phyloP scores from a whole-genome alignment of 2,888 invertebrate species.

The Ornithoptera priamus region DNA sequence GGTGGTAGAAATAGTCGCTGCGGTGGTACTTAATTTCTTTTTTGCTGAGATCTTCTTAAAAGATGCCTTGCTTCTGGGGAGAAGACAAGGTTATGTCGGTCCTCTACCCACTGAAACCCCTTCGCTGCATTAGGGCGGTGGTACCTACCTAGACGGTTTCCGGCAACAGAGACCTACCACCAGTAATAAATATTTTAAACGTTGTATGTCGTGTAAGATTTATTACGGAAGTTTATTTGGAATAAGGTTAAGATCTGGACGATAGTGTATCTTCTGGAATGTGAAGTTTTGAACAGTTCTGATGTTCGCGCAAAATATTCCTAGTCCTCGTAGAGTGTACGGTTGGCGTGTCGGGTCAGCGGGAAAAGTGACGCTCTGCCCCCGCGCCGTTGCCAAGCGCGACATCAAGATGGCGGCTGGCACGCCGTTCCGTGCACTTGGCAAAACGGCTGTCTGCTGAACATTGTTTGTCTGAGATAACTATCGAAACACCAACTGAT shows the following conservation, averaged over 20 bases:
- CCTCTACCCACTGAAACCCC: too few relatives aligned
- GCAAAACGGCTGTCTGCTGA: constrained; percentile 44
- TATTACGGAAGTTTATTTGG: constrained; percentile 24
- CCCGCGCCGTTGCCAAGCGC: constrained; percentile 37
- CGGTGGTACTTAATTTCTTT: too few relatives aligned
- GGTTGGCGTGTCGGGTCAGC: constrained; percentile 42
- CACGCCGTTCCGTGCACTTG: constrained; percentile 33
- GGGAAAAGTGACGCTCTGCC: constrained; percentile 38
- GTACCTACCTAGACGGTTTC: too few relatives aligned
- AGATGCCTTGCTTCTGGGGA: too few relatives aligned
- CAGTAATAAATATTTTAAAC: too few relatives aligned
- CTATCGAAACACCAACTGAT: constrained; percentile 23
- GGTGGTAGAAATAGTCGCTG: too few relatives aligned
- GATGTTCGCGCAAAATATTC: constrained; percentile 22
- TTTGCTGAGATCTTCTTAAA: too few relatives aligned
- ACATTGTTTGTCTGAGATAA: constrained; percentile 30
- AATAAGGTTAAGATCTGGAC: constrained; percentile 19
- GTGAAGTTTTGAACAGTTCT: constrained; percentile 27
- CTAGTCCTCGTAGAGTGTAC: constrained; percentile 28
- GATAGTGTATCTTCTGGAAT: constrained; percentile 21
- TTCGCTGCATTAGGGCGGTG: too few relatives aligned
- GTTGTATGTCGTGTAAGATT: background rate
- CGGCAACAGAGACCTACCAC: too few relatives aligned
- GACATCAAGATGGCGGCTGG: constrained; percentile 40
- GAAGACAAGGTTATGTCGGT: too few relatives aligned